A percentile compares a stretch with the other conserved stretches of the same genome.
These are phyloP conservation scores for Dendropsophus ebraccatus DNA, from an alignment of 2,113 vertebrate genomes.

Conservation along the genomic window DNA sequence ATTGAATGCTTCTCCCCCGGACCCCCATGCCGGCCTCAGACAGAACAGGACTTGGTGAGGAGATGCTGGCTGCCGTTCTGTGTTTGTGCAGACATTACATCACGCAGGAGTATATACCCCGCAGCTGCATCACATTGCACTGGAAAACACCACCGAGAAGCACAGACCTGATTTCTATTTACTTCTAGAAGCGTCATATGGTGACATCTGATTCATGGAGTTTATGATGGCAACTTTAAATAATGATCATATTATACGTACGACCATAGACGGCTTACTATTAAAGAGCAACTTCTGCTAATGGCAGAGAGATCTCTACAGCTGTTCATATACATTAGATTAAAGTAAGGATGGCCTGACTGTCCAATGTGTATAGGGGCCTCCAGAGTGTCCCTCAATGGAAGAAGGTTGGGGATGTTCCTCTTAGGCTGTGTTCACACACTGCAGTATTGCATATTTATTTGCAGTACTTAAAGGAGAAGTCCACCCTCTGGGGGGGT, in stretches of 20 bases:
- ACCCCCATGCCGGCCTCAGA: conserved; percentile 50
- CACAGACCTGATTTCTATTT: not conserved
- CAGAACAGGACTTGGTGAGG: conserved; percentile 47
- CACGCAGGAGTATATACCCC: conserved; percentile 42
- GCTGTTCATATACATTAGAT: too few relatives aligned
- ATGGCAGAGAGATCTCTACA: too few relatives aligned
- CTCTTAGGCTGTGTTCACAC: too few relatives aligned
- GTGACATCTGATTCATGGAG: not conserved
- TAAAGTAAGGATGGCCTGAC: too few relatives aligned
- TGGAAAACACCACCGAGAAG: conserved; percentile 20
- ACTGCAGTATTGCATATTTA: too few relatives aligned
- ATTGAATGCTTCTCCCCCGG: not conserved
- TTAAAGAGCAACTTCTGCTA: not conserved
- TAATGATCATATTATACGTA: not conserved
- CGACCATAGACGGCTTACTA: not conserved
- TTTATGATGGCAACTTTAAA: not conserved
- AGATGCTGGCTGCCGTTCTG: conserved; percentile 43
- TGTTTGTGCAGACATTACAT: conserved; percentile 59
- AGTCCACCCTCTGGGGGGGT: too few relatives aligned
- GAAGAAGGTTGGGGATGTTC: too few relatives aligned
- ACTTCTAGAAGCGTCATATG: not conserved
- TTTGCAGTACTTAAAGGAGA: too few relatives aligned
- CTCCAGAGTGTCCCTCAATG: too few relatives aligned
- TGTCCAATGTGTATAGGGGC: too few relatives aligned
- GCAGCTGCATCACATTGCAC: conserved; percentile 52